Conservation (phyloP, 2,888 invertebrate genomes). For the Dryomyza anilis region DNA sequence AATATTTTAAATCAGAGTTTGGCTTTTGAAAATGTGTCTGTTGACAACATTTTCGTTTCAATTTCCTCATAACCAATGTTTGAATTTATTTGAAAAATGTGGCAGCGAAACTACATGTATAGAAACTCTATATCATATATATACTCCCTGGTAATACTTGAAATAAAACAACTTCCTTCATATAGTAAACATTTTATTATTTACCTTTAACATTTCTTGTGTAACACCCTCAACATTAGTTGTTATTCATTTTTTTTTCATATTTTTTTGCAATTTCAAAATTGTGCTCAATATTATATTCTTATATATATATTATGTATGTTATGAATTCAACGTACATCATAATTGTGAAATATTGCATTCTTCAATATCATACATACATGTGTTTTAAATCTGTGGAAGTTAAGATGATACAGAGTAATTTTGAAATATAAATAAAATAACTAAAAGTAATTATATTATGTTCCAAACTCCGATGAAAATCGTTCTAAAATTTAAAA, state of each 20-base stretch:
- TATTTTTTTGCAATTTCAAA: constrained; percentile 8
- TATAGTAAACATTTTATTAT: neutral
- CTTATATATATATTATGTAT: neutral
- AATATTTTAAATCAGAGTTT: too few relatives aligned
- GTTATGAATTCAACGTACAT: too few relatives aligned
- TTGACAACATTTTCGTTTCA: too few relatives aligned
- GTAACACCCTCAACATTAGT: neutral
- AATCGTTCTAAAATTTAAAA: neutral
- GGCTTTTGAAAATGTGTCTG: too few relatives aligned
- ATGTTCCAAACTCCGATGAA: neutral
- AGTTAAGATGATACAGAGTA: neutral
- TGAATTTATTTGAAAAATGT: too few relatives aligned
- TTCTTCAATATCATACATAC: neutral
- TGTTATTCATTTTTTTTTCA: neutral
- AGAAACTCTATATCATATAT: too few relatives aligned
- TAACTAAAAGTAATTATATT: too few relatives aligned
- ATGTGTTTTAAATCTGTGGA: neutral
- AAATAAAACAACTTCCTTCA: too few relatives aligned
- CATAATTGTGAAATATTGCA: neutral
- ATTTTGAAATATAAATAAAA: neutral
- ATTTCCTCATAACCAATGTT: too few relatives aligned
- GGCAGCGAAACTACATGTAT: too few relatives aligned
- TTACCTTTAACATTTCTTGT: too few relatives aligned
- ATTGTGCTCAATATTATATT: constrained; percentile 2
- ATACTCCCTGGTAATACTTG: too few relatives aligned